Base-by-base conservation (phyloP, 2,888 invertebrate species). In the Hydrotaea diabolus region DNA sequence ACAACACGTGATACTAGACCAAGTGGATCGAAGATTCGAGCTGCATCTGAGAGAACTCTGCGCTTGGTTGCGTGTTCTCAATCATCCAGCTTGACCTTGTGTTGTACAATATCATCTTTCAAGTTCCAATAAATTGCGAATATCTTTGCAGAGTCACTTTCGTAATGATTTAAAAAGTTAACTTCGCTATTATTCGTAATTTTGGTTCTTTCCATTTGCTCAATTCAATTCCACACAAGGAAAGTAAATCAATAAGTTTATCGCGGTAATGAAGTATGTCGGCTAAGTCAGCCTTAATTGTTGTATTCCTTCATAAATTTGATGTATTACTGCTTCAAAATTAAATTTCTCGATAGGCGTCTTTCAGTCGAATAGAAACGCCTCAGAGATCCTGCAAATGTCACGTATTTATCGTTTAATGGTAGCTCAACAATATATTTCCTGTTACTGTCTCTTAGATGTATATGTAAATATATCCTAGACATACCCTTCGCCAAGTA, bases 111-210 rank as follows among this genome's bases (percentile, higher is more conserved):
- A 31, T 86, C 85, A 0, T 57, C 23, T 2, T 36, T 21, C 1
- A 86, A 81, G 11, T 78, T 78, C 83, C 85, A 87, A 23, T 85
- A 53, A 4, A 86, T 80, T 3, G 80, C 83, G 1, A 86, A 81
- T 4, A 86, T 46, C 39, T 83, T 86, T 13, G 80, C 46, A 19
- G 46, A 74, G 19, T 57, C 73, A 21, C 74, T 49, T 23, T 26
- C 36, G 15, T 72, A 53, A 4, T 19, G 13, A 15, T 53, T 46
- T 31, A 78, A 23, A 36, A 62, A 53, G 46, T 39, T n/a, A 15
- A 55, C 46, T 19, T 19, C 62, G 7, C 53, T 36, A 13, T 62
- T 19, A 57, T 15, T 43, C 13, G 79, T 13, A 62, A 0, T 59
- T 5, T 9, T 23, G 15, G 66, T 15, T n/a, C 8, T 31, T 19